Evolutionary conservation across 2,797 vertebrate genomes (phyloP), one percentile per base, ranked within the genome.

Genomic region (Hemitrygon akajei): DNA sequence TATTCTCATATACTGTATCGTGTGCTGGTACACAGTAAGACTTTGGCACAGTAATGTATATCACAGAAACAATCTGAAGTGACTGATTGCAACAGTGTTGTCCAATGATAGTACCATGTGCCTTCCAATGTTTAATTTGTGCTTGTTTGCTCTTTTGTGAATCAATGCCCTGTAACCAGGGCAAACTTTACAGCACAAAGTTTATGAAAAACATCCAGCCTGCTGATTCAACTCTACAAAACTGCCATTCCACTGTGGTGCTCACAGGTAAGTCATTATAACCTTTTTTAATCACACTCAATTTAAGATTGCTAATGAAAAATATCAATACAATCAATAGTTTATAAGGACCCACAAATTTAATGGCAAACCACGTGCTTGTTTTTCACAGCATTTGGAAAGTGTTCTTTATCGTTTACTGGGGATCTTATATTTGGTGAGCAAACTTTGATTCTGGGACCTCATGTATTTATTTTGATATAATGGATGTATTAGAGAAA

Each of bases 81-180:
- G 63, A 71, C n/a, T 76, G 71, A 93, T 76, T 18, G 37, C 37
- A 30, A 56, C 14, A 58, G 71, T 58, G 34, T 93, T 47, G 7
- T 11, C 91, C 71, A 58, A 27, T 9, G 27, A 20, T 40, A 14
- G 25, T 22, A 73, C 40, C 30, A 25, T 66, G 76, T 18, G 22
- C 30, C 91, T 63, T 89, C 27, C 30, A 93, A 27, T 93, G 71
- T 76, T 93, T 93, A 71, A 58, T 93, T 93, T 93, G 18, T 14
- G 69, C 22, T 93, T 93, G 91, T 93, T 76, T 93, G 71, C 91
- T 56, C 73, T 73, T 47, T 18, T 22, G 12, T 25, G 71, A 37
- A 30, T 93, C 91, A 76, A 93, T 76, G 25, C 6, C 16, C 22
- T 30, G 47, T 47, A 27, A n/a, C 25, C 12, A 75, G 91, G 91